These are phyloP conservation scores for Polietes domitor DNA, from an alignment of 2,888 invertebrate species.

Conservation along the genomic window DNA sequence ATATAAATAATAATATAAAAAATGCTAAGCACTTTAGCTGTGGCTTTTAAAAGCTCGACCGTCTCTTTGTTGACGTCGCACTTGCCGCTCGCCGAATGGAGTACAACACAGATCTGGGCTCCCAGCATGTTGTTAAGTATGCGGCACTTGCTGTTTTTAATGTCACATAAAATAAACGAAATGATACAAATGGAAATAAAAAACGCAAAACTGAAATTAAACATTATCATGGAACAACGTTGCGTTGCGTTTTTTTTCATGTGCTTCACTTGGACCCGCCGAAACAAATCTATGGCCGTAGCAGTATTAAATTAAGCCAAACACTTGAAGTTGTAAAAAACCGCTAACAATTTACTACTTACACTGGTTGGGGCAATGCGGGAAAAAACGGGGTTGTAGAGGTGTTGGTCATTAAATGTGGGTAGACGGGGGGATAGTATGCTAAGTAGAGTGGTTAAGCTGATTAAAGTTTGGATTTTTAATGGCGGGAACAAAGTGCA, in stretches of 20 bases:
- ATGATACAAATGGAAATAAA: conserved; percentile 32
- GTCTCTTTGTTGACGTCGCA: background rate
- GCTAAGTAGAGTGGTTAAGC: too few species aligned
- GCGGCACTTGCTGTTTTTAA: conserved; percentile 59
- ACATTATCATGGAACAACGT: conserved; percentile 22
- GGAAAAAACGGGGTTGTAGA: background rate
- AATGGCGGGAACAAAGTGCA: too few species aligned
- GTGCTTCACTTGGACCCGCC: background rate
- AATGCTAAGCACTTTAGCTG: background rate
- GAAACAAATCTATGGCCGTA: conserved; percentile 17
- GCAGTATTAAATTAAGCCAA: conserved; percentile 49
- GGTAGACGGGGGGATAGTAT: background rate
- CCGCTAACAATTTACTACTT: conserved; percentile 45
- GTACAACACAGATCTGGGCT: background rate
- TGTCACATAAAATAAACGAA: conserved; percentile 53
- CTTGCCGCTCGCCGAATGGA: background rate
- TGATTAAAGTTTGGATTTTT: too few species aligned
- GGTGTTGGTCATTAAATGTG: background rate
- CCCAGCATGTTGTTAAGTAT: conserved; percentile 56
- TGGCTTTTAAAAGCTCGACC: background rate
- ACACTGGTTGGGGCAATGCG: background rate
- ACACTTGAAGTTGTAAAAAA: conserved; percentile 47
- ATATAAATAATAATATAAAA: conserved; percentile 12
- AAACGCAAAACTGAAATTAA: conserved; percentile 37
- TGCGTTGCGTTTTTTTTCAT: conserved; percentile 9